Base-by-base conservation (phyloP, 1,140 invertebrate genomes). In the Drosophila ficusphila region DNA sequence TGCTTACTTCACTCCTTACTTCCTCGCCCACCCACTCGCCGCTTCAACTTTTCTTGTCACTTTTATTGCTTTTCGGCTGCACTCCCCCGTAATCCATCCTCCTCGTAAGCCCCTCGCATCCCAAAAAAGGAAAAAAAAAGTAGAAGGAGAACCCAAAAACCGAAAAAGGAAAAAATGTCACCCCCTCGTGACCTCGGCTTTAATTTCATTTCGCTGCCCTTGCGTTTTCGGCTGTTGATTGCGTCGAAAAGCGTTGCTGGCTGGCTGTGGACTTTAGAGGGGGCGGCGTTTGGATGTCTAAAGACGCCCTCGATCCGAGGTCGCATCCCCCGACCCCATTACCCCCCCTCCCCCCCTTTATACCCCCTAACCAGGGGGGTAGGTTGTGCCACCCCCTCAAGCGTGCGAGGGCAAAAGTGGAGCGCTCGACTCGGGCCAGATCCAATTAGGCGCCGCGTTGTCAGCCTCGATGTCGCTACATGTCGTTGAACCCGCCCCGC, bases 121-220 rank as follows among this genome's bases (percentile, higher is more conserved):
- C n/a, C n/a, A n/a, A n/a, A n/a, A n/a, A n/a, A n/a, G n/a, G n/a
- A n/a, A n/a, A n/a, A n/a, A n/a, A n/a, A n/a, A n/a, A n/a, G n/a
- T n/a, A n/a, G n/a, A n/a, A n/a, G n/a, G n/a, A n/a, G n/a, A n/a
- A n/a, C n/a, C n/a, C n/a, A n/a, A n/a, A n/a, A n/a, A n/a, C n/a
- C n/a, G n/a, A n/a, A n/a, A n/a, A n/a, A n/a, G n/a, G n/a, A n/a
- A n/a, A n/a, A n/a, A 12, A 3, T 25, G n/a, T 6, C 36, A 9
- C 25, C 44, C 4, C 56, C 39, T 39, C 67, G 48, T 65, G 81
- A 82, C 69, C 64, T 79, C 75, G 69, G 51, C 79, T 79, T 79
- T 83, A 85, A 82, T 82, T 82, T 78, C 75, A 85, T 85, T 82
- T 82, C 57, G 75, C 81, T 77, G 62, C 70, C 75, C 79, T 85